These are phyloP conservation scores for Atopsyche davidsoni DNA, from an alignment of 1,140 invertebrate species.

Conservation along the genomic window DNA sequence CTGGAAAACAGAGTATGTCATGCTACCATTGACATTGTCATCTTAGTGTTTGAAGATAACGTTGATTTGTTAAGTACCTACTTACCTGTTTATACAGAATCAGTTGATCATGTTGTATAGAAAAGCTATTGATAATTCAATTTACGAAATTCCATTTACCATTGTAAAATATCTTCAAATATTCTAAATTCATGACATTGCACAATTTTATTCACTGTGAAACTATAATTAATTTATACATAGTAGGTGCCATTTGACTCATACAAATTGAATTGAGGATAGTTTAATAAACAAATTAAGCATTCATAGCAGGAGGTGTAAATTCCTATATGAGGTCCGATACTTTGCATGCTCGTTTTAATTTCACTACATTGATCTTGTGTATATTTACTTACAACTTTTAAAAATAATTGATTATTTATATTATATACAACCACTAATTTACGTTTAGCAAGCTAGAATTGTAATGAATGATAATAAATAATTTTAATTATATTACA, in stretches of 20 bases:
- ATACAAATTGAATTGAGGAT: constrained; percentile 26
- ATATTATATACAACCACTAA: constrained; percentile 50
- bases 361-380: constrained; percentile 31
- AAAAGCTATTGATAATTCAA: constrained; percentile 27
- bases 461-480: constrained; percentile 54
- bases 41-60: constrained; percentile 18
- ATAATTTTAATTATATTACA: constrained; percentile 54
- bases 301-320: constrained; percentile 24
- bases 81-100: constrained; percentile 24
- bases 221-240: constrained; percentile 22
- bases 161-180: constrained; percentile 29
- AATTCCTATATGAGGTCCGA: constrained; percentile 25
- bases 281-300: constrained; percentile 27
- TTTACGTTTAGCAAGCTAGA: constrained; percentile 54
- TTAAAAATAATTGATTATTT: constrained; percentile 51
- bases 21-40: constrained; percentile 14
- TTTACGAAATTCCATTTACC: constrained; percentile 28
- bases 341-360: constrained; percentile 29
- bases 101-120: constrained; percentile 27
- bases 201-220: constrained; percentile 25
- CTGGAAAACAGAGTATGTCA: constrained; percentile 27
- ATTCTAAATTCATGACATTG: constrained; percentile 30
- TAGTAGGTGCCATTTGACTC: constrained; percentile 27
- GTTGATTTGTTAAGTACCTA: constrained; percentile 14
- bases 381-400: constrained; percentile 42